A percentile compares a stretch with the other conserved stretches of the same genome.
Conservation (phyloP, 2,888 invertebrate species). For the Neocrepidodera transversa region DNA sequence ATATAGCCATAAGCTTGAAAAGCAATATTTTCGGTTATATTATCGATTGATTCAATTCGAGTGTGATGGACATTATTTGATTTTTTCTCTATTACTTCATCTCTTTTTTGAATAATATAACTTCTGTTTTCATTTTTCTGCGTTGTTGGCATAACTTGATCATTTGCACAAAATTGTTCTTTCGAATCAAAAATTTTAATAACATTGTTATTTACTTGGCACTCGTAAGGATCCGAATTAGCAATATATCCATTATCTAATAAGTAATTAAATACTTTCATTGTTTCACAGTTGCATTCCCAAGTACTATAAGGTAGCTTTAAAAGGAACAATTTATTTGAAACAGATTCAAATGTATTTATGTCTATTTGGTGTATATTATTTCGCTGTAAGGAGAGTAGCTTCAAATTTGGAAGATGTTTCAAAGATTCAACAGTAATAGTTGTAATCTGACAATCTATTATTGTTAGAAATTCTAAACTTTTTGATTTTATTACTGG, state of each 20-base stretch:
- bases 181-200: background rate
- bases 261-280: conserved; percentile 50
- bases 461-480: conserved; percentile 52
- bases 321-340: conserved; percentile 42
- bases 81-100: too few relatives aligned
- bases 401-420: conserved; percentile 51
- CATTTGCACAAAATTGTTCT: background rate
- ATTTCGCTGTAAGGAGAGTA: conserved; percentile 53
- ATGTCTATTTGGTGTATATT: conserved; percentile 50
- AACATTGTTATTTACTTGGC: conserved; percentile 18
- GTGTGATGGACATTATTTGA: too few relatives aligned
- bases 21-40: too few relatives aligned
- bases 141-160: background rate
- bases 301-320: conserved; percentile 51
- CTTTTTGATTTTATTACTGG: conserved; percentile 52
- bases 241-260: conserved; percentile 43
- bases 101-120: too few relatives aligned
- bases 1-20: too few relatives aligned
- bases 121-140: too few relatives aligned
- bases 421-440: conserved; percentile 47
- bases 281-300: conserved; percentile 52
- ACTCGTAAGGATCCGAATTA: conserved; percentile 44
- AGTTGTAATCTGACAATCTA: conserved; percentile 50
- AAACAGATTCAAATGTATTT: conserved; percentile 44
- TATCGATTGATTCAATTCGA: too few relatives aligned